These are phyloP conservation scores for Sthenelais limicola DNA, from an alignment of 2,888 invertebrate species.

Conservation along the genomic window DNA sequence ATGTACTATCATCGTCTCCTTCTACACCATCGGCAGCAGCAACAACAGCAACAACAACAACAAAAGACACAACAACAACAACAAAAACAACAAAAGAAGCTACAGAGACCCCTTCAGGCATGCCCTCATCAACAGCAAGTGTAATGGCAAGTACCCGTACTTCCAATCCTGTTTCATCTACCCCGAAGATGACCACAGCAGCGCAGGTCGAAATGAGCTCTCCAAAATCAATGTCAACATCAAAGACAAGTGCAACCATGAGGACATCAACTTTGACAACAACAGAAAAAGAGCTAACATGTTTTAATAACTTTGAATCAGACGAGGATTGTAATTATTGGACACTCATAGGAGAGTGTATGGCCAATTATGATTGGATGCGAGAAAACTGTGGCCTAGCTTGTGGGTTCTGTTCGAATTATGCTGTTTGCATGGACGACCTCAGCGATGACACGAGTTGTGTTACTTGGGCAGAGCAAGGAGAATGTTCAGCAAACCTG, in stretches of 20 bases:
- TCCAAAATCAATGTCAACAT: no score
- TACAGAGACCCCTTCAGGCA: no score
- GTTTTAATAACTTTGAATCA: background rate
- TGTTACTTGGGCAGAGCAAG: background rate
- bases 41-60: background rate
- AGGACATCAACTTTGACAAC: background rate
- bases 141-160: background rate
- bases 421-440: background rate
- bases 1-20: background rate
- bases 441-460: background rate
- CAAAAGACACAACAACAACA: background rate
- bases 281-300: background rate
- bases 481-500: background rate
- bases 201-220: no score
- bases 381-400: background rate
- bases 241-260: background rate
- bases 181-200: background rate
- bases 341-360: constrained; percentile 7
- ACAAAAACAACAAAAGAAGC: background rate
- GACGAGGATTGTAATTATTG: background rate
- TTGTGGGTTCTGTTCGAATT: background rate
- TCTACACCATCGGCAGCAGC: background rate
- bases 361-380: constrained; percentile 20
- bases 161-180: background rate
- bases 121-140: background rate